Evolutionary conservation across 2,888 invertebrate genomes (phyloP), one percentile per base, ranked within the genome.

Genomic region (Chloroclysta siterata): DNA sequence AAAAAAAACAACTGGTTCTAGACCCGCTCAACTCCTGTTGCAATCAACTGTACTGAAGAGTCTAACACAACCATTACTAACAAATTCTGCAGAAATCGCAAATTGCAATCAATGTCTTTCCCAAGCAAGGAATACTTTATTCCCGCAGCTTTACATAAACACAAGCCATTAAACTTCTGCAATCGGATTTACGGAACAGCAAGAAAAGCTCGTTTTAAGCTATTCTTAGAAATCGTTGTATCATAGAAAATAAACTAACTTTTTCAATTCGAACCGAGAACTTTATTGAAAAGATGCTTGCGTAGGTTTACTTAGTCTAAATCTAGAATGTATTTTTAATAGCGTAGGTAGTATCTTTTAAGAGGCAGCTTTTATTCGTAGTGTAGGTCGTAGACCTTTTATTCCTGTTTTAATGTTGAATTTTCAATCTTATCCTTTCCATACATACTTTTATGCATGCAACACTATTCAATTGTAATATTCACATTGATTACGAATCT

Each of bases 41-140:
- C n/a, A n/a, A n/a, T n/a, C n/a, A n/a, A 47, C 56, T 17, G 22
- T 51, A 42, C 42, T 42, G 14, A 57, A 14, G 52, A 53, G 53
- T 50, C 44, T 53, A 2, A 57, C 57, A 53, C 58, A 48, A 53
- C 15, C 5, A 11, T 10, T 22, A 73, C 75, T 73, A 81, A 81
- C 76, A 75, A 80, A 80, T 81, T 80, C 77, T 74, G 79, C 69
- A 76, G 78, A 78, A 83, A 82, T 82, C 82, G 73, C 76, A 78
- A 85, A 86, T 85, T 84, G 81, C 82, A 80, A 84, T 84, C 81
- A 79, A 73, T 56, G 65, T 66, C 72, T 17, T 59, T 53, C 44
- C 29, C 22, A 15, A 33, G 47, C 52, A 36, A 47, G 33, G 47
- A 58, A 62, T 55, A 58, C 17, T 55, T 59, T 50, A 66, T 53